Conservation (phyloP, 1,140 invertebrate genomes). For the Copidosoma floridanum region DNA sequence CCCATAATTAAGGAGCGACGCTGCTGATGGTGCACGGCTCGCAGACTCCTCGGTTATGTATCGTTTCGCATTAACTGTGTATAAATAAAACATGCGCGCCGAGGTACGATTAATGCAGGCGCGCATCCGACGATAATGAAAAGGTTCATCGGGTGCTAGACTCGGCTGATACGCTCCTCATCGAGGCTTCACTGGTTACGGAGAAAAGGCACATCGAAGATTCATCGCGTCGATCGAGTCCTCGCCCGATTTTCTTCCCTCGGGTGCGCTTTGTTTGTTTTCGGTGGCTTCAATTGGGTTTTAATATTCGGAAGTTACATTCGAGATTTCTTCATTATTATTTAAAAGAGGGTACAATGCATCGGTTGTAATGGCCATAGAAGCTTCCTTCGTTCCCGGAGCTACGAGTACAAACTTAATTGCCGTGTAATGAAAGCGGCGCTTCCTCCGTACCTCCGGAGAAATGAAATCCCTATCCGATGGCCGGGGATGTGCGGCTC, state of each 20-base stretch:
- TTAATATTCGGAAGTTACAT: too few species aligned
- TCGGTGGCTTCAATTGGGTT: too few species aligned
- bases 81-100: too few species aligned
- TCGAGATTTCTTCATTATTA: too few species aligned
- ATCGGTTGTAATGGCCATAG: constrained; percentile 51
- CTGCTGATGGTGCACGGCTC: background rate
- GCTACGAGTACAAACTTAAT: constrained; percentile 46
- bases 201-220: constrained; percentile 4
- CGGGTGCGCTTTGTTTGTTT: too few species aligned
- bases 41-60: too few species aligned
- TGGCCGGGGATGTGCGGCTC: constrained; percentile 21
- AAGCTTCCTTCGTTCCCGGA: constrained; percentile 18
- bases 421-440: constrained; percentile 51
- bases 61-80: constrained; percentile 18
- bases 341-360: too few species aligned
- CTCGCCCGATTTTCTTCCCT: too few species aligned
- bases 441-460: constrained; percentile 15
- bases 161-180: too few species aligned
- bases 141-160: constrained; percentile 36
- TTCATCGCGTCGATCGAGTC: constrained; percentile 10
- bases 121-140: constrained; percentile 33
- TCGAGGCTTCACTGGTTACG: constrained; percentile 10
- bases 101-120: constrained; percentile 3
- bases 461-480: constrained; percentile 52
- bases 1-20: constrained; percentile 11